phyloP scores from a whole-genome alignment of 1,140 invertebrate species.

The Psix sp. region DNA sequence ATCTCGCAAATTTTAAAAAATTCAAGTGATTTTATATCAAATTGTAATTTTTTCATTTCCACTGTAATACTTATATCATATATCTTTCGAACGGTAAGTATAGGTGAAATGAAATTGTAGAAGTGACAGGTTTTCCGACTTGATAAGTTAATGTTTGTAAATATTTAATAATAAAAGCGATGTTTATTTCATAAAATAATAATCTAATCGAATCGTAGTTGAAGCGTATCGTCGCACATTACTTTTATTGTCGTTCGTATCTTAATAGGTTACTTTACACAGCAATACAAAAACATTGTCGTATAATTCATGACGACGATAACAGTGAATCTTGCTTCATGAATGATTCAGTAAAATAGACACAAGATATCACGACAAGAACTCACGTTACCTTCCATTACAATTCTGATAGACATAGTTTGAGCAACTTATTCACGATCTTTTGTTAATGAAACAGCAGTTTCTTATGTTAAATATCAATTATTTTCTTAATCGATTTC shows the following conservation, averaged over 20 bases:
- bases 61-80: too few species aligned
- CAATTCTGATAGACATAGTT: slow-evolving; percentile 49
- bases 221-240: slow-evolving; percentile 48
- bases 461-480: slow-evolving; percentile 56
- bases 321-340: slow-evolving; percentile 59
- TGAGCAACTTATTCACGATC: slow-evolving; percentile 38
- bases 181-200: too few species aligned
- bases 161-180: too few species aligned
- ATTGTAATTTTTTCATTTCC: too few species aligned
- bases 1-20: too few species aligned
- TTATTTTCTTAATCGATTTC: slow-evolving; percentile 43
- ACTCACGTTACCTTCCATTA: slow-evolving; percentile 60
- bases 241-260: slow-evolving; percentile 56
- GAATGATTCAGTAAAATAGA: slow-evolving; percentile 62
- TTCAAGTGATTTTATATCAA: too few species aligned
- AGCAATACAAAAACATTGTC: slow-evolving; percentile 57
- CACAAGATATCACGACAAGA: slow-evolving; percentile 59
- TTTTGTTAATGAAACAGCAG: slow-evolving; percentile 44
- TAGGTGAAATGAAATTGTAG: too few species aligned
- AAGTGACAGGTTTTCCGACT: too few species aligned
- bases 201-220: slow-evolving; percentile 50
- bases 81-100: too few species aligned
- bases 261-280: slow-evolving; percentile 54
- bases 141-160: too few species aligned
- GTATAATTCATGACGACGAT: slow-evolving; percentile 60